phyloP scores from a whole-genome alignment of 1,140 invertebrate species.

The Myzus persicae region DNA sequence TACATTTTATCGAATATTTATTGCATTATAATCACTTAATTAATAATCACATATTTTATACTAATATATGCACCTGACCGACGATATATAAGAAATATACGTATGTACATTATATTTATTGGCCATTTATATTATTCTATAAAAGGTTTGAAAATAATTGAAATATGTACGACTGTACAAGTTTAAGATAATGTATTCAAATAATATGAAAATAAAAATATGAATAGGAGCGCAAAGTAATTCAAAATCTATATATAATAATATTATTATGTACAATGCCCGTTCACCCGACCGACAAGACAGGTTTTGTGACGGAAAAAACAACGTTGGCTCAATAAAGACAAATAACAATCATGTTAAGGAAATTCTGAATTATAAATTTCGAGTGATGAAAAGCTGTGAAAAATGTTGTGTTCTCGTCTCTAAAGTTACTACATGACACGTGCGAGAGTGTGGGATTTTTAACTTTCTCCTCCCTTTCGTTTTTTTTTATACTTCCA shows the following conservation, averaged over 20 bases:
- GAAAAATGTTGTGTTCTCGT: too few relatives aligned
- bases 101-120: background rate
- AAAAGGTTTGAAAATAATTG: background rate
- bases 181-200: background rate
- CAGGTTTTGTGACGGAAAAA: background rate
- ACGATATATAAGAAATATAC: background rate
- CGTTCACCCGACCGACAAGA: background rate
- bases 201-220: background rate
- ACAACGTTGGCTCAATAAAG: background rate
- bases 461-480: too few relatives aligned
- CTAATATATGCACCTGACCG: background rate
- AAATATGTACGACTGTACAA: background rate
- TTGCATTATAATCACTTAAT: background rate
- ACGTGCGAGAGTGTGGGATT: too few relatives aligned
- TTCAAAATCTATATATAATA: background rate
- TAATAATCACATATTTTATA: conserved; percentile 1
- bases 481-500: too few relatives aligned
- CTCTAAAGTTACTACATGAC: too few relatives aligned
- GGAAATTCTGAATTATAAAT: background rate
- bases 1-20: background rate
- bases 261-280: background rate
- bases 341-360: background rate
- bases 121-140: background rate
- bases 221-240: background rate
- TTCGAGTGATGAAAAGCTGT: too few relatives aligned